Evolutionary conservation across 1,140 invertebrate genomes (phyloP), one percentile per base, ranked within the genome.

Genomic region (Coelopa frigida): DNA sequence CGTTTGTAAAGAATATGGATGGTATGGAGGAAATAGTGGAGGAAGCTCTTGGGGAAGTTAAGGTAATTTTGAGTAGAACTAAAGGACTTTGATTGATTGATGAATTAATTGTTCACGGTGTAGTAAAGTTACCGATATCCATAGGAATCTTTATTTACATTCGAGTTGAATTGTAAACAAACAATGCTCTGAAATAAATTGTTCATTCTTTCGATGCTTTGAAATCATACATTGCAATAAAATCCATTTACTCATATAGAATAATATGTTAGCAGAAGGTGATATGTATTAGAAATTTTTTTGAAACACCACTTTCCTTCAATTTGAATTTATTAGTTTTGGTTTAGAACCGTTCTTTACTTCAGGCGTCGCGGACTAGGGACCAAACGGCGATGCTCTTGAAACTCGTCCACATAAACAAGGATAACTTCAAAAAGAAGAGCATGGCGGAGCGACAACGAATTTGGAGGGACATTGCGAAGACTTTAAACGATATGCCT

Each of bases 251-350:
- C 20, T 35, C 20, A 35, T 43, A 29, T 31, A 20, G 31, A 31
- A 18, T 42, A 21, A 42, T 43, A 43, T 42, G 15, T 43, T 43
- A 32, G 23, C 18, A 43, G 33, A 43, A 43, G 5, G 33, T 3
- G 17, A 5, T 5, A 35, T 4, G 20, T 10, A 35, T 35, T 18
- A 35, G 17, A 14, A 39, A 39, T 21, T 39, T 12, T 39, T 39
- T 39, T 43, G 12, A 27, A 32, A 4, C n/a, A 20, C 33, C 20
- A 37, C 18, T 37, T 37, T 37, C 18, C 18, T 40, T 4, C 4
- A 24, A 23, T n/a, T 29, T 29, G 27, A 29, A 8, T 29, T 8
- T 29, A n/a, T 8, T 29, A 29, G 7, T 29, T 29, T 11, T 11
- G 32, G 40, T 20, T 20, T 8, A n/a, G 17, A 4, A 22, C 7